phyloP scores from a whole-genome alignment of 2,797 vertebrate genomes.

The Micropoecilia bifurca region DNA sequence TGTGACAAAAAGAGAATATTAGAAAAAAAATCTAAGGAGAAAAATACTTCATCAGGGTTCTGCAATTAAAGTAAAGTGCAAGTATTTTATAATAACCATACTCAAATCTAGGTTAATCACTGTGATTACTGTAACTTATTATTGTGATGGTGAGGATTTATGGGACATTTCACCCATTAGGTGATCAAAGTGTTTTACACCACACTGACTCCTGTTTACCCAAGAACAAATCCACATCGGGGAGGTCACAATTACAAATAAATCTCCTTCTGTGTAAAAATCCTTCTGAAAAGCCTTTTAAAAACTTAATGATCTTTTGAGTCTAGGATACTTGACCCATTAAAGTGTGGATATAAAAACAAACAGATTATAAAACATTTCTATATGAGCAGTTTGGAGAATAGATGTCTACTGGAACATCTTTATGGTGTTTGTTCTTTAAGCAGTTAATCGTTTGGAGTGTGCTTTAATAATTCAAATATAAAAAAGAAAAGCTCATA shows the following conservation, averaged over 20 bases:
- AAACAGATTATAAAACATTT: background rate
- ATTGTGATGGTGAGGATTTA: conserved; percentile 66
- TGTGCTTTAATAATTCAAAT: background rate
- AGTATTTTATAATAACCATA: conserved; percentile 53
- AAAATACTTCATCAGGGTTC: background rate
- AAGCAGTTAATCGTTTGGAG: too few relatives aligned
- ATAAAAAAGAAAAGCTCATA: background rate
- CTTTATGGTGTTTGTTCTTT: background rate
- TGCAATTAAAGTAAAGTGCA: conserved; percentile 41
- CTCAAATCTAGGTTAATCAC: conserved; percentile 34
- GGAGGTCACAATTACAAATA: conserved; percentile 36
- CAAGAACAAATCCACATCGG: conserved; percentile 38
- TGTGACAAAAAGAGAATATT: background rate
- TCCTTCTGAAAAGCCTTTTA: conserved; percentile 9
- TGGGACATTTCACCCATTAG: conserved; percentile 50
- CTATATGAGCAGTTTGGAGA: background rate
- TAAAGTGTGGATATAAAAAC: background rate
- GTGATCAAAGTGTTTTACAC: conserved; percentile 48
- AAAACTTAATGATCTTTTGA: conserved; percentile 12
- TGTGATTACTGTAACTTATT: conserved; percentile 57
- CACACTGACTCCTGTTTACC: conserved; percentile 23
- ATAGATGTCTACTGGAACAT: background rate
- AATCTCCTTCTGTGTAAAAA: conserved; percentile 9
- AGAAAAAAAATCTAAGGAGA: background rate
- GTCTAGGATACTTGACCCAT: background rate